Evolutionary conservation across 1,140 invertebrate species (phyloP), one percentile per base, ranked within the genome.

Genomic region (Glossosoma conforme): DNA sequence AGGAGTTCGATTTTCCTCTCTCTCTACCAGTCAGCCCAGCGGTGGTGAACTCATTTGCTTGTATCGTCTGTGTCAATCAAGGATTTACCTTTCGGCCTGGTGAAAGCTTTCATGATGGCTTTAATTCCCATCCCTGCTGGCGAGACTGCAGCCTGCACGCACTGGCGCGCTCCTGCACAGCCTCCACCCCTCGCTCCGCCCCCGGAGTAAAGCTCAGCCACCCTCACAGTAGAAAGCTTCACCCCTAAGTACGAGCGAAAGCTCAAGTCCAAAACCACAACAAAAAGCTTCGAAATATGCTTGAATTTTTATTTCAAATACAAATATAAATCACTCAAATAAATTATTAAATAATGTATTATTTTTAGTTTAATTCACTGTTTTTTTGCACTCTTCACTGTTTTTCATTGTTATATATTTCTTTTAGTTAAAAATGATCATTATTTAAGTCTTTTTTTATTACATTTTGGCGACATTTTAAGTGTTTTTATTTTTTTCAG

Each of bases 101-200:
- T 74, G 68, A 75, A 73, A 72, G 72, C 69, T 73, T 75, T 75
- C 72, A 75, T 75, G 68, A 72, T 73, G 66, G 72, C 68, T 68
- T 75, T 72, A 69, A 75, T 72, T 74, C 72, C 71, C 72, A 75
- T 75, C 68, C 72, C 72, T 73, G 72, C 71, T 57, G 69, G 65
- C 62, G 65, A 65, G 65, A 60, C 65, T 22, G 30, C 38, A 22
- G 24, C 48, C 30, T 17, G 25, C 14, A 30, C 48, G 28, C 6
- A n/a, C n/a, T 6, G 24, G 6, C 24, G 24, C 24, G 11, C 19
- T 20, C 20, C 19, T 8, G 8, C 33, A 35, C 8, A 14, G 8
- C 5, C 33, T 35, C 33, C 33, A 4, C 14, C 33, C 33, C 14
- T 35, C 33, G 8, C 14, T 35, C 33, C 14, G 8, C 14, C 8